A percentile compares a stretch with the other conserved stretches of the same genome.
phyloP scores from a whole-genome alignment of 2,113 vertebrate species.

The Stegastes partitus region DNA sequence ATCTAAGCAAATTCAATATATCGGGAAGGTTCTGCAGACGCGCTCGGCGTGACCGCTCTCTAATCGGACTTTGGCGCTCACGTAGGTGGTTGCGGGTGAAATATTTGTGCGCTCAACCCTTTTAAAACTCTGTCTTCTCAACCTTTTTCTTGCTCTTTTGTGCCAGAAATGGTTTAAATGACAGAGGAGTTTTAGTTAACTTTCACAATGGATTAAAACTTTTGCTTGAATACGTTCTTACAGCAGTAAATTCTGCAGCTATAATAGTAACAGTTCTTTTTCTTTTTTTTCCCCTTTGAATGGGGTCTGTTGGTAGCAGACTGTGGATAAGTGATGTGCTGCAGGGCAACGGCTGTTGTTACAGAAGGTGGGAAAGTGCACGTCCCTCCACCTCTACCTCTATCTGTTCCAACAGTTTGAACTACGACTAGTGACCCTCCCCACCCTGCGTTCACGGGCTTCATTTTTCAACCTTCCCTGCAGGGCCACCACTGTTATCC shows the following conservation, averaged over 20 bases:
- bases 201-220: too few relatives aligned
- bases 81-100: too few relatives aligned
- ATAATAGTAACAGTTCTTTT: not conserved
- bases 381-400: slow-evolving; percentile 29
- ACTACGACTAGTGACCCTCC: slow-evolving; percentile 2
- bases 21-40: too few relatives aligned
- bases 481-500: slow-evolving; percentile 1
- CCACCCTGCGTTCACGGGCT: not conserved
- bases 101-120: too few relatives aligned
- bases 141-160: too few relatives aligned
- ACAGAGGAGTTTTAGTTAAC: too few relatives aligned
- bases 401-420: slow-evolving; percentile 33
- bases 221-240: not conserved
- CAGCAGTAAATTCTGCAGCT: slow-evolving; percentile 14
- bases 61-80: too few relatives aligned
- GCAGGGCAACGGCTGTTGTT: slow-evolving; percentile 22
- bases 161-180: too few relatives aligned
- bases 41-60: too few relatives aligned
- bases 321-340: slow-evolving; percentile 35
- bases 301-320: not conserved
- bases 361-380: slow-evolving; percentile 21
- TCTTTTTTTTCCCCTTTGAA: not conserved
- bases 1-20: too few relatives aligned
- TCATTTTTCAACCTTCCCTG: slow-evolving; percentile 35
- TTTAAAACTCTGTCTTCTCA: too few relatives aligned